Base-by-base conservation (phyloP, 2,888 invertebrate genomes). In the Dendrolimus pini region DNA sequence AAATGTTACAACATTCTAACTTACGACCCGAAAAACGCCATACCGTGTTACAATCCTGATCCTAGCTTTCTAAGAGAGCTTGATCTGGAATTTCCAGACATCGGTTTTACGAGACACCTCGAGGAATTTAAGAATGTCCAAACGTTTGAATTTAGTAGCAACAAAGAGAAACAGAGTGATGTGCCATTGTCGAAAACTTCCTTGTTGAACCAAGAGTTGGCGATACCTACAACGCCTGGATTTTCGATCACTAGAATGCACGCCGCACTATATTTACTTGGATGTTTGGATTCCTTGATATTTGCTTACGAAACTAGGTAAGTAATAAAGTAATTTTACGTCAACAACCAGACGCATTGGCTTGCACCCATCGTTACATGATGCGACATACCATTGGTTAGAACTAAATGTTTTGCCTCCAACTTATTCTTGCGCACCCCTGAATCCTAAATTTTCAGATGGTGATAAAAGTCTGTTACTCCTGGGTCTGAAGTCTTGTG, bases 251-350 rank as follows among this genome's bases (percentile, higher is more conserved):
- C 96, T 0, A 92, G 97, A 58, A 94, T 96, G 62, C 97, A 98
- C 81, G 96, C 97, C n/a, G 97, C 97, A 0, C 92, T 98, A 60
- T 96, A 98, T 90, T 91, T 98, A 57, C 83, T 98, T 56, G 97
- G 96, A 7, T 97, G 97, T 75, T 90, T 98, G 72, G 98, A 98
- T 78, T 97, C 97, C 0, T 89, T 98, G 47, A 96, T 96, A 0
- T 94, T 95, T 57, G 96, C 96, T 0, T 95, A 96, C 74, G 94
- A 95, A 71, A 92, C 94, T 41, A 93, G 91, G 92, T 92, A 80
- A 78, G 82, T 69, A n/a, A 9, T 56, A 13, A 6, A 41, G 14
- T 3, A 14, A 55, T 8, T 41, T 2, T 18, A 18, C 3, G 18
- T 18, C 2, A 18, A 18, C 18, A 18, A 18, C 2, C 3, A 18